Conservation (phyloP, 2,888 invertebrate genomes). For the Mactromeris polynyma region DNA sequence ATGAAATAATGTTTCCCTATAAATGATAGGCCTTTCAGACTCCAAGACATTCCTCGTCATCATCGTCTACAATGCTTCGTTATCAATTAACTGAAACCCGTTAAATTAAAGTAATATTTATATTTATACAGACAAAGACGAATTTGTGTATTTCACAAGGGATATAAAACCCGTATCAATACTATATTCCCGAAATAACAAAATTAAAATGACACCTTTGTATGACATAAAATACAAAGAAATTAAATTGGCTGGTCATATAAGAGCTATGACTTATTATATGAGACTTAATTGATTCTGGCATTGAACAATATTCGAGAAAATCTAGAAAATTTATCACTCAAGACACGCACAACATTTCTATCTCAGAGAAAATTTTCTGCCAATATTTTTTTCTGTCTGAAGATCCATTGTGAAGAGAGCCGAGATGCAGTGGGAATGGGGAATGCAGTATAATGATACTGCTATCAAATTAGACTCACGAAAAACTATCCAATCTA, state of each 20-base stretch:
- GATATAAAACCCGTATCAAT: conserved; percentile 58
- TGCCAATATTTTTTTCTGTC: conserved; percentile 24
- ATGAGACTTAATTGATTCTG: conserved; percentile 47
- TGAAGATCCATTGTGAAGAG: neutral
- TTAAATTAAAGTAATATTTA: conserved; percentile 69
- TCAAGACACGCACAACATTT: conserved; percentile 35
- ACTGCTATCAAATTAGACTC: conserved; percentile 9
- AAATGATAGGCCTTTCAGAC: conserved; percentile 48
- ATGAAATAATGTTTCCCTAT: conserved; percentile 4
- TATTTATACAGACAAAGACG: conserved; percentile 63
- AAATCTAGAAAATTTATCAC: conserved; percentile 47
- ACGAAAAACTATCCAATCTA: neutral
- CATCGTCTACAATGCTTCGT: conserved; percentile 30
- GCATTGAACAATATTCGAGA: conserved; percentile 31
- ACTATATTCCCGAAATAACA: conserved; percentile 54
- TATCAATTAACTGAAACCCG: conserved; percentile 61
- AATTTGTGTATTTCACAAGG: conserved; percentile 50
- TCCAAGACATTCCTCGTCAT: conserved; percentile 36
- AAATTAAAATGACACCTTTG: conserved; percentile 66
- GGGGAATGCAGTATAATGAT: neutral
- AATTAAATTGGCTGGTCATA: conserved; percentile 61
- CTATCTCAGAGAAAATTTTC: conserved; percentile 18
- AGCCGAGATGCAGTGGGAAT: neutral
- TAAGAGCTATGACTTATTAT: conserved; percentile 45
- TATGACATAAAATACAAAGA: conserved; percentile 67